Evolutionary conservation across 2,797 vertebrate genomes (phyloP).

Genomic region (Kryptopterus vitreolus): DNA sequence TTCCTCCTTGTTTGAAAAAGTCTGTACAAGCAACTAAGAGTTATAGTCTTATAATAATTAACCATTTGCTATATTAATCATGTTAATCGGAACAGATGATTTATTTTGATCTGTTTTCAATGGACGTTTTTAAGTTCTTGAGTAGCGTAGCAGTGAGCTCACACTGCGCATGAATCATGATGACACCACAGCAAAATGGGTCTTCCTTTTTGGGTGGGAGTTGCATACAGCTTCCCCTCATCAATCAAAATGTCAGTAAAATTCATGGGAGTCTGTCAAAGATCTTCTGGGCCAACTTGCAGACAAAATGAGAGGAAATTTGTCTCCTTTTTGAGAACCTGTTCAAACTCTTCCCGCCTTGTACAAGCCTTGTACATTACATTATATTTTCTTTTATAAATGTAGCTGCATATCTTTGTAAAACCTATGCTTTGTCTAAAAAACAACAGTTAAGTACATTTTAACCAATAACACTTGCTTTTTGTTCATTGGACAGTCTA

Average conservation of each 20-base stretch:
- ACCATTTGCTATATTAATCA: not conserved
- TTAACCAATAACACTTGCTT: not conserved
- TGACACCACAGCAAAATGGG: not conserved
- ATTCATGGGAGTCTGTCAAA: not conserved
- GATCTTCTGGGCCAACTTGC: not conserved
- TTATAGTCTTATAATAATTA: not conserved
- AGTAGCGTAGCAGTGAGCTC: no score
- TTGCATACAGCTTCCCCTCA: not conserved
- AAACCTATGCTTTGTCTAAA: no score
- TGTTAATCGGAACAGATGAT: not conserved
- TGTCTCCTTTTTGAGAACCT: not conserved
- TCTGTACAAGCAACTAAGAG: slow-evolving; percentile 1
- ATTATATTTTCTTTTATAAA: not conserved
- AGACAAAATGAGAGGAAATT: not conserved
- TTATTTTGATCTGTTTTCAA: not conserved
- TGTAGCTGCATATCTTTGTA: not conserved
- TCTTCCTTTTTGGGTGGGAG: not conserved
- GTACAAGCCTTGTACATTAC: not conserved
- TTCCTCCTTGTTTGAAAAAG: not conserved
- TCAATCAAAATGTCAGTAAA: not conserved
- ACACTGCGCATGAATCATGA: not conserved
- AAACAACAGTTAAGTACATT: no score
- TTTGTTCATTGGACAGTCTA: not conserved
- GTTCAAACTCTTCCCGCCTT: not conserved
- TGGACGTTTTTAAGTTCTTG: not conserved